Percentiles rank a stretch among this genome's conserved stretches.
Evolutionary conservation across 2,113 vertebrate species (phyloP).

Genomic region (Odocoileus hemionus): DNA sequence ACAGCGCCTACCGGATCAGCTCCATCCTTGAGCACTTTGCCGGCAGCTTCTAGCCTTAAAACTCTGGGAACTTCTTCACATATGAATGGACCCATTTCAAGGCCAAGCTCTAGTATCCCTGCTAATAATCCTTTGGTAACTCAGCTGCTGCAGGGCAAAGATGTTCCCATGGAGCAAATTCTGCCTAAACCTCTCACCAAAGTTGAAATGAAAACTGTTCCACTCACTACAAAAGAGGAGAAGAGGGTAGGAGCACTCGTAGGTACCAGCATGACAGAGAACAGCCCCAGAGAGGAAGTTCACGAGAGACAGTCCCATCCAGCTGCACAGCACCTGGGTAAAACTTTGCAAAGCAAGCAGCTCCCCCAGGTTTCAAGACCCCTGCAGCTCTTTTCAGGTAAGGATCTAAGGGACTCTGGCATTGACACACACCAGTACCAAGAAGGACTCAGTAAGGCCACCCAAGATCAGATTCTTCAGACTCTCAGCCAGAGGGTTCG

Average conservation of each 20-base stretch:
- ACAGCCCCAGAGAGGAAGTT: constrained; percentile 10
- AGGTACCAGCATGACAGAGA: background rate
- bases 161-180: constrained; percentile 93
- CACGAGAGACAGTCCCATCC: constrained; percentile 53
- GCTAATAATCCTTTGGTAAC: constrained; percentile 96
- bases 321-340: constrained; percentile 66
- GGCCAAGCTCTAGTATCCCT: constrained; percentile 87
- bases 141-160: constrained; percentile 94
- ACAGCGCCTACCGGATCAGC: background rate
- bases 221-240: constrained; percentile 59
- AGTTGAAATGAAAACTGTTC: constrained; percentile 79
- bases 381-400: constrained; percentile 73
- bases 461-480: constrained; percentile 91
- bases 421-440: constrained; percentile 71
- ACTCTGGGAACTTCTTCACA: constrained; percentile 47
- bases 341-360: constrained; percentile 75
- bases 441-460: constrained; percentile 86
- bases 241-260: constrained; percentile 41
- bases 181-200: constrained; percentile 89
- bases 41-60: constrained; percentile 68
- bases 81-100: constrained; percentile 67
- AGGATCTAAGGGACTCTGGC: constrained; percentile 67
- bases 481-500: constrained; percentile 86
- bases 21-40: background rate
- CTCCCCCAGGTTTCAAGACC: constrained; percentile 76